A percentile compares a stretch with the other conserved stretches of the same genome.
phyloP scores from a whole-genome alignment of 2,797 vertebrate genomes.

The Poliocrania exsul region DNA sequence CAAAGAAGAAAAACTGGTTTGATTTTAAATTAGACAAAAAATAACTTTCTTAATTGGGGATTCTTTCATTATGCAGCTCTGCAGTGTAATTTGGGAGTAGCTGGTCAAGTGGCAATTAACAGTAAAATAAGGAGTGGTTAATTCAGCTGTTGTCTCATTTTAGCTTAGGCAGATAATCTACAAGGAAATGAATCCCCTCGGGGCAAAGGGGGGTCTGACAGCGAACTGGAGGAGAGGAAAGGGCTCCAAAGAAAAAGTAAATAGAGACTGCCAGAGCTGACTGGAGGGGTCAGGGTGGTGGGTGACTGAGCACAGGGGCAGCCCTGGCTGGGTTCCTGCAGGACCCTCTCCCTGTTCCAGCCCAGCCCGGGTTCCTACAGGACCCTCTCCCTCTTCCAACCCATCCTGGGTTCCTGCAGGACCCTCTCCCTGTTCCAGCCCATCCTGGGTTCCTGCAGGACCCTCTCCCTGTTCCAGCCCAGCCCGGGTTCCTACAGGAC shows the following conservation, averaged over 20 bases:
- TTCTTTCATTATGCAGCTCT: background rate
- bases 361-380: fast-evolving
- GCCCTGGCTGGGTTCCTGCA: no score
- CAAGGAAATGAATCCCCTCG: background rate
- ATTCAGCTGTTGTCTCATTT: background rate
- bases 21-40: background rate
- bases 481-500: no score
- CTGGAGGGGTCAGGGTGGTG: fast-evolving
- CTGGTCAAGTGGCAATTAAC: background rate
- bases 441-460: fast-evolving
- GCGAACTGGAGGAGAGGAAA: fast-evolving
- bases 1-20: background rate
- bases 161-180: background rate
- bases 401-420: background rate
- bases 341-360: background rate
- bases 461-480: fast-evolving
- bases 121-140: background rate
- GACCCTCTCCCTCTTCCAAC: no score
- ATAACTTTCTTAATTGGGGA: fast-evolving
- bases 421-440: no score
- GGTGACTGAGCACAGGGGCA: fast-evolving
- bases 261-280: fast-evolving
- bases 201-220: background rate
- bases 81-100: background rate
- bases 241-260: background rate